Percentiles rank a stretch among this genome's conserved stretches.
These are phyloP conservation scores for Acanthurus leucopareius DNA, from an alignment of 2,797 vertebrate species.

Conservation along the genomic window DNA sequence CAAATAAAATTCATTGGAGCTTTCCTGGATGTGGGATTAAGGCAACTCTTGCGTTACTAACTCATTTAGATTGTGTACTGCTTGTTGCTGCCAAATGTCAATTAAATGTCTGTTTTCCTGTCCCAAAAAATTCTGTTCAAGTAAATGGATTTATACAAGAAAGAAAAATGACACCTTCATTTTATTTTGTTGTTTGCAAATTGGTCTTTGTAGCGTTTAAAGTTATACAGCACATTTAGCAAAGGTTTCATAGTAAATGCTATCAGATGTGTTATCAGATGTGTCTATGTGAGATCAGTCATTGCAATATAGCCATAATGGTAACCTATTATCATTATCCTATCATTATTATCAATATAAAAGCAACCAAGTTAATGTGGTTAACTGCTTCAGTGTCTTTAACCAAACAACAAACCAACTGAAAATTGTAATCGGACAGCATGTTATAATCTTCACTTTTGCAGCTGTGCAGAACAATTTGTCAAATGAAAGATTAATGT, in stretches of 20 bases:
- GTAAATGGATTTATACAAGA: not conserved
- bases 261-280: not conserved
- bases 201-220: not conserved
- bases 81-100: slow-evolving; percentile 9
- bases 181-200: not conserved
- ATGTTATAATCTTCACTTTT: not conserved
- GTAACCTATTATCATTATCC: too few relatives aligned
- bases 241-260: not conserved
- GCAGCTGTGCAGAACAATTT: not conserved
- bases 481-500: not conserved
- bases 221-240: too few relatives aligned
- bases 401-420: not conserved
- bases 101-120: not conserved
- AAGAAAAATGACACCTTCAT: not conserved
- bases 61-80: not conserved
- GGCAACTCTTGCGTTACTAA: slow-evolving; percentile 1
- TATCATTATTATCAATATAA: too few relatives aligned
- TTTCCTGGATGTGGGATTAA: slow-evolving; percentile 10
- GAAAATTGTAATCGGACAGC: not conserved
- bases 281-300: not conserved
- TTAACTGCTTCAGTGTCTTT: not conserved
- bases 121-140: not conserved
- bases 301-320: not conserved
- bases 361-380: not conserved
- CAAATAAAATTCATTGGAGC: not conserved